Base-by-base conservation (phyloP, 2,888 invertebrate species). In the Tetranychus piercei region DNA sequence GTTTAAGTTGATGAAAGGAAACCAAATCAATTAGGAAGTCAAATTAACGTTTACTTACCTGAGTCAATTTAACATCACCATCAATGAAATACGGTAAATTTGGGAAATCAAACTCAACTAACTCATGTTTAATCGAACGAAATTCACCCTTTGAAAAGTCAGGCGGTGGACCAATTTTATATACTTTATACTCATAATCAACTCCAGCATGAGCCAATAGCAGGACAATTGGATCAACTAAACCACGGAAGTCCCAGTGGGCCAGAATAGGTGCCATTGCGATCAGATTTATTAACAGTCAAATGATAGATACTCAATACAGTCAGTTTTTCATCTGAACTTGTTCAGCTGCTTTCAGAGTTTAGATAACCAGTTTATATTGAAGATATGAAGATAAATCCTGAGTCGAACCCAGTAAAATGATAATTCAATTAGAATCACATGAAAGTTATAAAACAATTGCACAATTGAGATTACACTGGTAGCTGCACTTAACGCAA, bases 81-180 rank as follows among this genome's bases (percentile, higher is more conserved):
- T 82, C 82, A 66, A 82, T 80, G 76, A 80, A 81, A 77, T 82
- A 82, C 6, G 82, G 82, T 79, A 82, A 82, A 79, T 83, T 83
- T 15, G 83, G 82, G 74, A 83, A 83, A 44, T 80, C 80, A 20
- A 83, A 77, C 4, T 80, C 81, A 8, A 82, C 78, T 45, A 55
- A 15, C 15, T 55, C 55, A 7, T 55, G 9, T 55, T 9, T 15
- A 1, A 9, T 15, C 1, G 55, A 55, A 1, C 78, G 79, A 65
- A 77, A 71, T 75, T 83, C 83, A 5, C 80, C 81, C 43, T 79
- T 79, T 0, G 76, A 73, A 82, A 82, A 83, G 6, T 78, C 79
- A 6, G 81, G 81, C 8, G 84, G 84, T 64, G 81, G 82, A 55
- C 55, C 55, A 15, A 55, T 55, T 78, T 81, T 81, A 77, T 83